Conservation (phyloP, 2,888 invertebrate genomes). For the Scaptomyza tumidula region DNA sequence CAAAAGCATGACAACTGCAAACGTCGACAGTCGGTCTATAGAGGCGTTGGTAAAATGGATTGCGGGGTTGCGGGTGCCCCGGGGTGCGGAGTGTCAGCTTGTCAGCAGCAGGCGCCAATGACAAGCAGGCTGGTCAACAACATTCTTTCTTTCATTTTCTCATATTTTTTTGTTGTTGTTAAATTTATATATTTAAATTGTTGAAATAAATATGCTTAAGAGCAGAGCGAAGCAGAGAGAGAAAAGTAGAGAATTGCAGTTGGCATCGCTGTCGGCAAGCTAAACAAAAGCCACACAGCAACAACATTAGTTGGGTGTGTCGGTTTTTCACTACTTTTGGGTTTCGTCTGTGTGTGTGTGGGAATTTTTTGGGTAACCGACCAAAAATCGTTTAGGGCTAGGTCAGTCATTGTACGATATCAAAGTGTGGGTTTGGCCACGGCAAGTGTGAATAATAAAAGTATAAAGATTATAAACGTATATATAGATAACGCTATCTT, state of each 20-base stretch:
- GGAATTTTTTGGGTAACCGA: neutral
- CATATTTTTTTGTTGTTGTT: slow-evolving; percentile 41
- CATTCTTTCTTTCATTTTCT: neutral
- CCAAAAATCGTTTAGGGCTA: slow-evolving; percentile 1
- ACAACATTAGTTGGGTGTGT: neutral
- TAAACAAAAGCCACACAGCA: slow-evolving; percentile 60
- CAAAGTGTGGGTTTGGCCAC: neutral
- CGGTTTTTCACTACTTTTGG: neutral
- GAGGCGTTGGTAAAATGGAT: neutral
- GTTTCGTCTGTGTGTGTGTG: neutral
- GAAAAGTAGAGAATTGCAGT: slow-evolving; percentile 48
- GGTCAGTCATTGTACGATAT: slow-evolving; percentile 7
- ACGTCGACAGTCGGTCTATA: slow-evolving; percentile 52
- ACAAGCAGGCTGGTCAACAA: slow-evolving; percentile 49
- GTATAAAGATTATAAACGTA: neutral
- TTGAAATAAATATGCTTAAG: slow-evolving; percentile 54
- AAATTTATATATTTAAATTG: slow-evolving; percentile 70
- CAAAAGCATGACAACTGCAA: slow-evolving; percentile 81
- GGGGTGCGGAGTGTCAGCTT: slow-evolving; percentile 64
- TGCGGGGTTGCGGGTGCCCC: slow-evolving; percentile 7
- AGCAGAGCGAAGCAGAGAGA: neutral
- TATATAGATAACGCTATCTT: neutral
- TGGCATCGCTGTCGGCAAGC: slow-evolving; percentile 63
- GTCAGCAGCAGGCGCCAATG: slow-evolving; percentile 69
- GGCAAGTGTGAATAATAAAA: neutral